A percentile compares a stretch with the other conserved stretches of the same genome.
These are phyloP conservation scores for Callosobruchus maculatus DNA, from an alignment of 2,888 invertebrate genomes.

Conservation along the genomic window DNA sequence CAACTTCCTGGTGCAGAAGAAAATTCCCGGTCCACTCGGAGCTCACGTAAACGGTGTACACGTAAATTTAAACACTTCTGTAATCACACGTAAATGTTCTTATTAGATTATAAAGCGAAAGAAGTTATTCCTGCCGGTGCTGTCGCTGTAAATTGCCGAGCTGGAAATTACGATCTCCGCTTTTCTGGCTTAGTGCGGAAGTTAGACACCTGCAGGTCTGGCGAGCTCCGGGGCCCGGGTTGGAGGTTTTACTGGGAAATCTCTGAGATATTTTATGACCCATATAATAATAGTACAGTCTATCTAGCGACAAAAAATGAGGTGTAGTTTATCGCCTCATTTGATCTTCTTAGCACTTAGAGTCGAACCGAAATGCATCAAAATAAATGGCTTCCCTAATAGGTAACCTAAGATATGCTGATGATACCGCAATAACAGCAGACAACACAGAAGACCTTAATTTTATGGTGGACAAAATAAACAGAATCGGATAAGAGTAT, in stretches of 20 bases:
- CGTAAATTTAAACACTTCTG: slow-evolving; percentile 5
- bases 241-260: neutral
- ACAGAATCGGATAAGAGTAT: no score
- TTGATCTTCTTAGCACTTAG: no score
- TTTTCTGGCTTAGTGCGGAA: neutral
- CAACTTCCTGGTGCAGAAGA: no score
- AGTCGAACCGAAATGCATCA: no score
- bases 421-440: no score
- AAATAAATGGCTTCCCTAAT: no score
- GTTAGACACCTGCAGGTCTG: neutral
- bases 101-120: slow-evolving; percentile 11
- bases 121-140: neutral
- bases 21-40: neutral
- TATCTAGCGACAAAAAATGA: neutral
- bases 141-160: neutral
- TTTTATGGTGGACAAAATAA: no score
- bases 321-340: no score
- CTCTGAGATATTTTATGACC: neutral
- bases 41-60: no score
- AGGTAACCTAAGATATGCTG: no score
- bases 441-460: no score
- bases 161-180: neutral
- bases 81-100: slow-evolving; percentile 12
- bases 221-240: neutral
- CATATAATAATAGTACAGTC: neutral